Conservation (phyloP, 2,113 vertebrate genomes). For the Ictalurus furcatus region DNA sequence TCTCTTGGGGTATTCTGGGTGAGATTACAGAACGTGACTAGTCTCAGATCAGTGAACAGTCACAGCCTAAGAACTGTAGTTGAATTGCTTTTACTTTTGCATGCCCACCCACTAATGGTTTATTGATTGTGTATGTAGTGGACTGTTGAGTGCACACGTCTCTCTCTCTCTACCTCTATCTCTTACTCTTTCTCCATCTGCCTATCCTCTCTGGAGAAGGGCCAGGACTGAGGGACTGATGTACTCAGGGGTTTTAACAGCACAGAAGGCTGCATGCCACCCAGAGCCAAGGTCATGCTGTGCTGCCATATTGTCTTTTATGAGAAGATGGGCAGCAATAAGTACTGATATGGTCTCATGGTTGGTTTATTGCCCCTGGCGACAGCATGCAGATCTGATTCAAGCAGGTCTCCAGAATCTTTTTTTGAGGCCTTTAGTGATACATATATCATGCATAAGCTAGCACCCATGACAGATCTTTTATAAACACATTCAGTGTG, state of each 20-base stretch:
- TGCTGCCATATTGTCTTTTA: conserved; percentile 77
- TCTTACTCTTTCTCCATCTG: conserved; percentile 50
- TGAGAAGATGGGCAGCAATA: conserved; percentile 68
- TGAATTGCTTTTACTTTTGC: conserved; percentile 59
- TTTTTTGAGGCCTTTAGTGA: not conserved
- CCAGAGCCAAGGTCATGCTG: conserved; percentile 74
- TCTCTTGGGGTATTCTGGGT: conserved; percentile 18
- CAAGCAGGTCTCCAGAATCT: conserved; percentile 48
- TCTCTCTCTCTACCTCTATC: conserved; percentile 26
- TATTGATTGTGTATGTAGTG: conserved; percentile 71
- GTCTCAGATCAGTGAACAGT: conserved; percentile 39
- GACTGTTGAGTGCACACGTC: conserved; percentile 50
- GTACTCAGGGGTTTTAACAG: conserved; percentile 65
- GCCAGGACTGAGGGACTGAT: conserved; percentile 59
- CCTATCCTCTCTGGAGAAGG: conserved; percentile 57
- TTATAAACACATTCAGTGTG: not conserved
- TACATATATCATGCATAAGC: not conserved
- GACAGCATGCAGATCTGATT: conserved; percentile 49
- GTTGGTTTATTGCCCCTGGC: conserved; percentile 66
- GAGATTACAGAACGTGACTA: conserved; percentile 20
- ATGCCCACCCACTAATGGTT: conserved; percentile 65
- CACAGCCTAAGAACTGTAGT: conserved; percentile 50
- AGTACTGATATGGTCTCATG: conserved; percentile 63
- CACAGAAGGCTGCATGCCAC: conserved; percentile 72
- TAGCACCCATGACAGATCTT: not conserved